A percentile compares a stretch with the other conserved stretches of the same genome.
Evolutionary conservation across 2,113 vertebrate genomes (phyloP).

Genomic region (Procavia capensis): DNA sequence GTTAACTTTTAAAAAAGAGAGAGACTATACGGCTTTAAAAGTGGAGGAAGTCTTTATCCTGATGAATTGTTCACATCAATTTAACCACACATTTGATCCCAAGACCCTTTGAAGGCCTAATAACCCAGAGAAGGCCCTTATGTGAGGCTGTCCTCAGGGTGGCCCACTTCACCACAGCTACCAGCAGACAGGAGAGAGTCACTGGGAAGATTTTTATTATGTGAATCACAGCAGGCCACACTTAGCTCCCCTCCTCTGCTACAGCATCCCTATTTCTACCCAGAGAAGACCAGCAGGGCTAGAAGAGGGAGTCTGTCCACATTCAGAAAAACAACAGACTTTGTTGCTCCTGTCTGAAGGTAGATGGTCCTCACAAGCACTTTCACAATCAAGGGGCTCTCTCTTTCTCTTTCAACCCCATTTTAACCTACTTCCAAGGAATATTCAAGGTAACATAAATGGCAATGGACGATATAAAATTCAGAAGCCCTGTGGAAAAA

Average conservation of each 20-base stretch:
- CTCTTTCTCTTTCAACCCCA: constrained; percentile 16
- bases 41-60: constrained; percentile 75
- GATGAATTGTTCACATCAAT: constrained; percentile 78
- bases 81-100: constrained; percentile 74
- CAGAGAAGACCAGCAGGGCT: background rate
- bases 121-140: constrained; percentile 60
- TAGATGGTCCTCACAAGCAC: background rate
- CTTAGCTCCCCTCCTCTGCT: background rate
- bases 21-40: constrained; percentile 8
- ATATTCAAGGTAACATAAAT: constrained; percentile 37
- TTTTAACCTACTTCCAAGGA: constrained; percentile 41
- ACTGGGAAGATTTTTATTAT: constrained; percentile 69
- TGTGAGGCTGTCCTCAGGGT: constrained; percentile 64
- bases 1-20: constrained; percentile 32
- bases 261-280: background rate
- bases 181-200: constrained; percentile 54
- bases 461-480: constrained; percentile 6
- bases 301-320: background rate
- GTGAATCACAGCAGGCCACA: constrained; percentile 54
- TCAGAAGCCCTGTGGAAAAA: constrained; percentile 45
- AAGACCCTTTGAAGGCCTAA: constrained; percentile 52
- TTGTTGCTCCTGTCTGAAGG: background rate
- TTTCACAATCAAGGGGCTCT: background rate
- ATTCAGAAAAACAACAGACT: background rate
- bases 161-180: constrained; percentile 59